These are phyloP conservation scores for Mesorhabditis belari DNA, from an alignment of 2,888 invertebrate species.

Conservation along the genomic window DNA sequence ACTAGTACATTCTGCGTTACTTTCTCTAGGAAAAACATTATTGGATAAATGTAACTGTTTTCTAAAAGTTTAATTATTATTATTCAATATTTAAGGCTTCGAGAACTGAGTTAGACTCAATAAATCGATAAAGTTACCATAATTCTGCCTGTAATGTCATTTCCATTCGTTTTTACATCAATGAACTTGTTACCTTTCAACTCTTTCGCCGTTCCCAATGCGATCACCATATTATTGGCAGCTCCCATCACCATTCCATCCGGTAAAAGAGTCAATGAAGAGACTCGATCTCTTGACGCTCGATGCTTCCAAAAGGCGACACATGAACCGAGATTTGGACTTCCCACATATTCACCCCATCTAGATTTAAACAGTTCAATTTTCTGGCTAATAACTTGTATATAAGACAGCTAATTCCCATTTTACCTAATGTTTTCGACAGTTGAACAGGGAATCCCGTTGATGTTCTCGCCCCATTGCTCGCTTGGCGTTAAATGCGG, in stretches of 20 bases:
- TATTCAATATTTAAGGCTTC: no score
- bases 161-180: background rate
- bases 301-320: background rate
- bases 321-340: background rate
- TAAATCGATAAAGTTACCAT: no score
- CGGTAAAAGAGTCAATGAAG: background rate
- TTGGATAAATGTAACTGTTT: no score
- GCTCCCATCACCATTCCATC: background rate
- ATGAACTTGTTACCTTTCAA: background rate
- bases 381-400: no score
- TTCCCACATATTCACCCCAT: background rate
- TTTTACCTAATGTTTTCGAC: background rate
- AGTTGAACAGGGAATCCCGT: background rate
- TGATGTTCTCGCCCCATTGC: background rate
- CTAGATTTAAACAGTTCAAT: no score
- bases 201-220: background rate
- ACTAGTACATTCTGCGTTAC: no score
- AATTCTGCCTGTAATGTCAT: no score
- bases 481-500: background rate
- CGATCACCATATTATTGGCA: background rate
- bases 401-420: background rate
- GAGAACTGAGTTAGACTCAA: no score
- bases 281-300: background rate
- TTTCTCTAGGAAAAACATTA: no score
- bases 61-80: no score